Evolutionary conservation across 2,888 invertebrate species (phyloP), one percentile per base, ranked within the genome.

Genomic region (Empis stercorea): DNA sequence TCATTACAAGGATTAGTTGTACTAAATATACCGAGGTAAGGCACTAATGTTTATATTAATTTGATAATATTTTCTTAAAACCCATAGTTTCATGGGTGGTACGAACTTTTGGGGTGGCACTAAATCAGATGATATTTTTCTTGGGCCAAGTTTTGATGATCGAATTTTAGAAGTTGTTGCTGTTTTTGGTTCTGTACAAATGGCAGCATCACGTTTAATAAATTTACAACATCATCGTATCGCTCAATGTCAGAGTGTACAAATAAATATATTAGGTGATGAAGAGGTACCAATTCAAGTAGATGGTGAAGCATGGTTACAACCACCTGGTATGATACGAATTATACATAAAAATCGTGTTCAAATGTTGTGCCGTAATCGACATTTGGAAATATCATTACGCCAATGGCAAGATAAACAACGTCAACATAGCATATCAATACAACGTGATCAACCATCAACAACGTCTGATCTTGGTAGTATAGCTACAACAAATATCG

Each of bases 41-140:
- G 30, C 15, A 16, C 11, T 15, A 34, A 43, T 9, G 20, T 37
- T 46, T 30, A 30, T 17, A 15, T 15, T 11, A 16, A 37, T 48
- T 46, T 7, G 2, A 38, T 11, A 17, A 38, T 3, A 11, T 39
- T 39, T 39, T 20, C 3, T 9, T 4, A 17, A 17, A 17, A n/a
- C n/a, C n/a, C n/a, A n/a, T 30, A 94, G 94, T 59, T 96, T 96
- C 68, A 94, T 95, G 86, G 96, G 96, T 6, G 97, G 97, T 41
- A 93, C 94, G 30, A 96, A 96, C 70, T 97, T 97, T 68, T 97
- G 97, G 97, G 96, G 96, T 44, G 89, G 89, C 6, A 84, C 83
- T 3, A 86, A 92, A 61, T 89, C 87, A 57, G 92, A 91, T 57
- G 93, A 93, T 60, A 76, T 88, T 44, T 97, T 96, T 62, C 72